Conservation (phyloP, 1,140 invertebrate genomes). For the Augochlora pura region DNA sequence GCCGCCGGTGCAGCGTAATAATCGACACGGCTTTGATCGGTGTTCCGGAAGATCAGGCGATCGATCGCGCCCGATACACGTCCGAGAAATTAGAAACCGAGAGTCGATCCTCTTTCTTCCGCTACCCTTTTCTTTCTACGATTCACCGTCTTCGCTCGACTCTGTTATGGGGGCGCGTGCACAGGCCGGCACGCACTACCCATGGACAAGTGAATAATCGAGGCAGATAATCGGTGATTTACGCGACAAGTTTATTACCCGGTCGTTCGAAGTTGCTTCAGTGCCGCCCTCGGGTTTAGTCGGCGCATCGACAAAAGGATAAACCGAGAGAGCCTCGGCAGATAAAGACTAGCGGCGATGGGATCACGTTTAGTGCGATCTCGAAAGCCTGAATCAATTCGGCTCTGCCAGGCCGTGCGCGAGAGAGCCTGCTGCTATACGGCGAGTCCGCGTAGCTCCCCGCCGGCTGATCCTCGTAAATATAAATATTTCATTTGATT, state of each 20-base stretch:
- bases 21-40: background rate
- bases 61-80: background rate
- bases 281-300: constrained; percentile 6
- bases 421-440: no score
- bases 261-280: background rate
- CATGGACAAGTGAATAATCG: constrained; percentile 17
- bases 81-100: constrained; percentile 6
- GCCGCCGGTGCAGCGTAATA: background rate
- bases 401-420: background rate
- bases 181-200: background rate
- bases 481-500: constrained; percentile 2
- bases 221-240: constrained; percentile 23
- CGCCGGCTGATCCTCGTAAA: constrained; percentile 10
- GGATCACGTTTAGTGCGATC: background rate
- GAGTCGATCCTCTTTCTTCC: no score
- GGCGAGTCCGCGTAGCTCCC: no score
- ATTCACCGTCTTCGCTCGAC: no score
- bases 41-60: background rate
- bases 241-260: constrained; percentile 25
- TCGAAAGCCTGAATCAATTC: background rate
- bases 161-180: background rate
- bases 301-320: background rate
- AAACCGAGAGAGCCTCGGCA: background rate
- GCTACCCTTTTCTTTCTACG: no score
- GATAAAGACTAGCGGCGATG: background rate